phyloP scores from a whole-genome alignment of 2,888 invertebrate species.

The Perizoma affinitatum region DNA sequence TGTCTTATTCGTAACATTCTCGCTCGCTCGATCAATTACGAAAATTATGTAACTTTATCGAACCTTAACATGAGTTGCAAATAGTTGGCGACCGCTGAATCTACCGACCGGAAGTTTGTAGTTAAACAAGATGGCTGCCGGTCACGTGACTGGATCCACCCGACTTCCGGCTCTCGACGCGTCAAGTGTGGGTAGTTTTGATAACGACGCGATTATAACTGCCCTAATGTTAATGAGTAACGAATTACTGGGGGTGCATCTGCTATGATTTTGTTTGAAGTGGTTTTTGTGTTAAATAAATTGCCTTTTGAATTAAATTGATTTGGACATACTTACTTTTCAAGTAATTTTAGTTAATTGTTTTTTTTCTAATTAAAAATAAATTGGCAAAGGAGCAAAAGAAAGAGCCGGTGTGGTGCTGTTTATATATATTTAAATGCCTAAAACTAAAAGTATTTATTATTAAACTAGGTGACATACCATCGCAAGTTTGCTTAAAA shows the following conservation, averaged over 20 bases:
- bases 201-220: slow-evolving; percentile 69
- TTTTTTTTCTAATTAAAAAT: too few species aligned
- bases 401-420: too few species aligned
- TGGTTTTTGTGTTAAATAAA: slow-evolving; percentile 11
- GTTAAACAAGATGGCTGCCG: slow-evolving; percentile 78
- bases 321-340: slow-evolving; percentile 1
- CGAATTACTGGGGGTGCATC: slow-evolving; percentile 63
- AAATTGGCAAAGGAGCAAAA: too few species aligned
- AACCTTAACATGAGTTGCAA: slow-evolving; percentile 28
- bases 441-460: too few species aligned
- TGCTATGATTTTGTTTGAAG: slow-evolving; percentile 64
- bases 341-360: too few species aligned
- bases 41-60: not conserved
- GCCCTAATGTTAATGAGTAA: slow-evolving; percentile 61
- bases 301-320: slow-evolving; percentile 13
- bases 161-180: slow-evolving; percentile 76
- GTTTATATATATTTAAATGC: too few species aligned
- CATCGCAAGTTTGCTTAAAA: too few species aligned
- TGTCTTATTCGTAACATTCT: too few species aligned
- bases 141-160: slow-evolving; percentile 82
- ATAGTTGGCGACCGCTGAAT: slow-evolving; percentile 64
- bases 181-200: slow-evolving; percentile 78
- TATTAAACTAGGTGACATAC: too few species aligned
- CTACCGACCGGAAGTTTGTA: slow-evolving; percentile 73
- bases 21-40: too few species aligned